These are phyloP conservation scores for Syrista parreyssii DNA, from an alignment of 2,888 invertebrate species.

Conservation along the genomic window DNA sequence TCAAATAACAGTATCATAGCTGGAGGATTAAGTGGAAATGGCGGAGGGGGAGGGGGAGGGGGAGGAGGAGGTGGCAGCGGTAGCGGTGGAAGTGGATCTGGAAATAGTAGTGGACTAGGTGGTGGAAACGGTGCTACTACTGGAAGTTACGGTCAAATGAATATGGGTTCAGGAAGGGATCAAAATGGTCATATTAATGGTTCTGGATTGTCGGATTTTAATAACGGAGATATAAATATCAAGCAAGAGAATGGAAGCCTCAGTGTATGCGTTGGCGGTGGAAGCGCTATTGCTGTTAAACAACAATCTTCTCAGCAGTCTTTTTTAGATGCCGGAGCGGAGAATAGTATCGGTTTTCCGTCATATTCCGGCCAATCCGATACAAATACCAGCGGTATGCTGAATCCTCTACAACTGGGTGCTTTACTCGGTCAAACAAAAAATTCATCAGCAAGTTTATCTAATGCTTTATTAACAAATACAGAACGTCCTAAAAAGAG, in stretches of 20 bases:
- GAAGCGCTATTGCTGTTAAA: slow-evolving; percentile 29
- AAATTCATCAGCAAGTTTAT: slow-evolving; percentile 37
- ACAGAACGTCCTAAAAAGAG: slow-evolving; percentile 68
- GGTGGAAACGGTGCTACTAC: slow-evolving; percentile 59
- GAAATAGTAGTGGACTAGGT: slow-evolving; percentile 58
- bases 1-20: slow-evolving; percentile 66
- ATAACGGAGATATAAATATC: slow-evolving; percentile 61
- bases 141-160: slow-evolving; percentile 36
- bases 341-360: slow-evolving; percentile 67
- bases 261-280: slow-evolving; percentile 39
- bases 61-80: slow-evolving; percentile 64
- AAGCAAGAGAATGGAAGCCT: slow-evolving; percentile 61
- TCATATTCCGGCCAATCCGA: slow-evolving; percentile 65
- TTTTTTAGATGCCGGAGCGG: slow-evolving; percentile 68
- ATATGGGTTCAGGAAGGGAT: slow-evolving; percentile 44
- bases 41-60: slow-evolving; percentile 71
- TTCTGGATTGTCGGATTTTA: slow-evolving; percentile 58
- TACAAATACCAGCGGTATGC: slow-evolving; percentile 58
- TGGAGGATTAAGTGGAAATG: slow-evolving; percentile 72
- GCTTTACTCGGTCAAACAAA: slow-evolving; percentile 58
- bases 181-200: slow-evolving; percentile 56
- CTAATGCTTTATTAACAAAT: slow-evolving; percentile 37
- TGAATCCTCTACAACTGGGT: slow-evolving; percentile 61
- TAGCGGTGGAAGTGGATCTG: slow-evolving; percentile 71
- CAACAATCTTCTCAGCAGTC: slow-evolving; percentile 61